Evolutionary conservation across 1,140 invertebrate species (phyloP), one percentile per base, ranked within the genome.

Genomic region (Tetraneura akinire): DNA sequence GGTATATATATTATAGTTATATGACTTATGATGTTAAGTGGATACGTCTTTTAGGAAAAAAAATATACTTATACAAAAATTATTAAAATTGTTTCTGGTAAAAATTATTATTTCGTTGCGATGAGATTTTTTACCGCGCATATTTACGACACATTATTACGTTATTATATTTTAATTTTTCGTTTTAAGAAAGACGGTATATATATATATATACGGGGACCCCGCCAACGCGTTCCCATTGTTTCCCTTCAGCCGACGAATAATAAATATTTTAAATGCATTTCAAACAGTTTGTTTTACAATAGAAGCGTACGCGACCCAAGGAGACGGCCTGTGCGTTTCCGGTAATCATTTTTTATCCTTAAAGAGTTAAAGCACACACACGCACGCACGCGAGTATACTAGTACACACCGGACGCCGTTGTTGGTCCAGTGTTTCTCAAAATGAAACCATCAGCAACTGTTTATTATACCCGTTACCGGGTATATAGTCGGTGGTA

Each of bases 251-350:
- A 8, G 32, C 8, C 53, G 37, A 60, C 53, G 32, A 42, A 57
- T 60, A 76, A 45, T 60, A 76, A 4, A 45, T 60, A 76, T 45
- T 45, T 14, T 74, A 76, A 76, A 60, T 9, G 55, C 73, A 76
- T 76, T 76, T 76, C 47, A 76, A 74, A 76, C 73, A 76, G 73
- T n/a, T 32, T 21, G 32, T n/a, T 45, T n/a, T 45, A 76, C 73
- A 76, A 76, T 76, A 9, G 49, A 21, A 5, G 47, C 47, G 71
- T 74, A 53, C 49, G 71, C 71, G 49, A 55, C 70, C 70, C 70
- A 14, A 49, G 51, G 51, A 55, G 29, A 18, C 49, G 51, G 11
- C 1, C 11, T 13, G 71, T 18, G 18, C 53, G 73, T 76, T 76
- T 76, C 73, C 73, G 51, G 73, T 60, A 57, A 55, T 74, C 66